Base-by-base conservation (phyloP, 2,888 invertebrate species). In the Apoderus coryli region DNA sequence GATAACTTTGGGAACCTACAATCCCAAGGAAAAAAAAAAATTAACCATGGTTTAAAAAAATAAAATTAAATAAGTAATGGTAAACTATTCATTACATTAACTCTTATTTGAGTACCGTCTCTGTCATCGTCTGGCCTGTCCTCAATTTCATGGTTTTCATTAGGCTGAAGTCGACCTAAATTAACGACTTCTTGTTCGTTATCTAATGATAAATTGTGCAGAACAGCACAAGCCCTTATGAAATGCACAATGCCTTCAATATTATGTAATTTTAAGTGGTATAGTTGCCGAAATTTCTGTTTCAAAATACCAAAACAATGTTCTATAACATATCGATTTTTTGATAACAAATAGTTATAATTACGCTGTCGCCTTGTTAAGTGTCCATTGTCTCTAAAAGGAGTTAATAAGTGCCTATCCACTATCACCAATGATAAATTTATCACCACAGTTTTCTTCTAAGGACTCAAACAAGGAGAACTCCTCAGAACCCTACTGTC, bases 231-330 rank as follows among this genome's bases (percentile, higher is more conserved):
- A 22, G 35, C 35, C 22, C 35, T 10, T 14, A 36, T 37, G 4
- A 37, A 33, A 33, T 37, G 35, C 10, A 29, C 33, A 24, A 26
- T 24, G 10, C 7, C n/a, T 11, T 3, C 16, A 22, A 36, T 33
- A 19, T 22, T 27, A 22, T 24, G 22, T 16, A 37, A 14, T 24
- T 37, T 37, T 12, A 36, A 3, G 12, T 37, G 30, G 11, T 29
- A 36, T n/a, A 36, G 14, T 10, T 37, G 34, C 5, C 29, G 11
- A 14, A 34, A 37, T 25, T 35, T 37, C 22, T 37, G 37, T 14
- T 35, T 35, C 10, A 37, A 14, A 2, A 35, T 5, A 7, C 34
- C 34, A 24, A 37, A 35, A 12, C 35, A 27, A 4, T 35, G 35
- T 13, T 35, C 31, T 4, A 34, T 13, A 2, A 32, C 4, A 19